Evolutionary conservation across 2,888 invertebrate genomes (phyloP).

Genomic region (Dicyrtomina minuta): DNA sequence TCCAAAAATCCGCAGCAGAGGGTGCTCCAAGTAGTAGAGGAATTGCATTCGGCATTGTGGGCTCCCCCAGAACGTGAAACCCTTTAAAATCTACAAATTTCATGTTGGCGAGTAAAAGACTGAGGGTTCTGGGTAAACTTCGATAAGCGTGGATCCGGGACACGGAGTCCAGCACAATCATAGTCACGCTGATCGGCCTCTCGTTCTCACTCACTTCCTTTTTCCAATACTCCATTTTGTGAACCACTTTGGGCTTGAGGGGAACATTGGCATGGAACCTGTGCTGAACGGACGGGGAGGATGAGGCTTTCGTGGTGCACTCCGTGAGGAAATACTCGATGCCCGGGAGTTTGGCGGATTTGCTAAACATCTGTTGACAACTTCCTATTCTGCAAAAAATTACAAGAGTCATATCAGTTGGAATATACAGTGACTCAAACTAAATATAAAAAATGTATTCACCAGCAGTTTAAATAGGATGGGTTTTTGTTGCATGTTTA

Average conservation of each 20-base stretch:
- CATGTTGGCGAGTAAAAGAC: slow-evolving; percentile 66
- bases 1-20: slow-evolving; percentile 21
- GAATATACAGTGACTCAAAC: not conserved
- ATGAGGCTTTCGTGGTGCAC: no score
- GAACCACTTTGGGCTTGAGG: not conserved
- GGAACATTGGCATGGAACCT: slow-evolving; percentile 23
- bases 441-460: no score
- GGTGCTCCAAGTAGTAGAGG: slow-evolving; percentile 70
- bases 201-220: not conserved
- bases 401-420: not conserved
- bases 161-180: slow-evolving; percentile 82
- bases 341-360: not conserved
- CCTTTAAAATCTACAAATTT: slow-evolving; percentile 24
- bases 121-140: slow-evolving; percentile 71
- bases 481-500: no score
- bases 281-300: not conserved
- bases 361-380: not conserved
- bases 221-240: not conserved
- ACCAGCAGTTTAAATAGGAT: no score
- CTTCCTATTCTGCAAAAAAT: not conserved
- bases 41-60: slow-evolving; percentile 82
- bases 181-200: slow-evolving; percentile 42
- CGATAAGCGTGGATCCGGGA: slow-evolving; percentile 74
- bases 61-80: slow-evolving; percentile 17
- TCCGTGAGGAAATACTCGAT: slow-evolving; percentile 5